Conservation (phyloP, 2,888 invertebrate genomes). For the Drosophila sordidula region DNA sequence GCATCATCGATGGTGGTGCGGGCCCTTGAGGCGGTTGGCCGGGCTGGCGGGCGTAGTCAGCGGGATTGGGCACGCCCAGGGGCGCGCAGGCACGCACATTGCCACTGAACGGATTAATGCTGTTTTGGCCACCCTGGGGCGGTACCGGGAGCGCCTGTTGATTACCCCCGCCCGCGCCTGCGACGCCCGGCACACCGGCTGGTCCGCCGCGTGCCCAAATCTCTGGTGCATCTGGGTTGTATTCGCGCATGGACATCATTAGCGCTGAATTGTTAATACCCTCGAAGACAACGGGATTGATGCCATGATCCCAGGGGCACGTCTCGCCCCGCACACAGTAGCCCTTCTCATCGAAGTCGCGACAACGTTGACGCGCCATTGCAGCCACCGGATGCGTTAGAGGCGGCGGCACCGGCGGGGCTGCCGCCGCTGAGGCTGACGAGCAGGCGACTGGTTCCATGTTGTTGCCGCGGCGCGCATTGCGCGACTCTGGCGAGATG, state of each 20-base stretch:
- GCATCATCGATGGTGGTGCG: slow-evolving; percentile 80
- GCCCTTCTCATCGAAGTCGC: slow-evolving; percentile 97
- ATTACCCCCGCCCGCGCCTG: slow-evolving; percentile 21
- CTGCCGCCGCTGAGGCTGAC: slow-evolving; percentile 16
- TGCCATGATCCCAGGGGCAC: slow-evolving; percentile 98
- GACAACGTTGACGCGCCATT: slow-evolving; percentile 89
- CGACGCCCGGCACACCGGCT: slow-evolving; percentile 63
- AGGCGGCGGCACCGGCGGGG: slow-evolving; percentile 37
- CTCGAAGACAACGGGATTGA: slow-evolving; percentile 97
- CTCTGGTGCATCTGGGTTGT: slow-evolving; percentile 93
- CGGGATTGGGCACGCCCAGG: slow-evolving; percentile 68
- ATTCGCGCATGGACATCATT: slow-evolving; percentile 86
- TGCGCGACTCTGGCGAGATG: slow-evolving; percentile 78
- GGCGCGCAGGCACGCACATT: slow-evolving; percentile 78
- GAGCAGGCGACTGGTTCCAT: slow-evolving; percentile 35
- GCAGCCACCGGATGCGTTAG: slow-evolving; percentile 52
- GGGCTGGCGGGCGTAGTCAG: slow-evolving; percentile 77
- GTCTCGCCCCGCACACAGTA: slow-evolving; percentile 98
- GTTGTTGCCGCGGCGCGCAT: slow-evolving; percentile 48
- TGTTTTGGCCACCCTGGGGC: slow-evolving; percentile 56
- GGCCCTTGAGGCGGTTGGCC: slow-evolving; percentile 51
- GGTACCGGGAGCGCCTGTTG: slow-evolving; percentile 51
- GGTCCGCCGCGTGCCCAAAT: slow-evolving; percentile 86
- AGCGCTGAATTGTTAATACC: slow-evolving; percentile 88
- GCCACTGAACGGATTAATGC: slow-evolving; percentile 83